Base-by-base conservation (phyloP, 2,797 vertebrate species). In the Novumbra hubbsi region DNA sequence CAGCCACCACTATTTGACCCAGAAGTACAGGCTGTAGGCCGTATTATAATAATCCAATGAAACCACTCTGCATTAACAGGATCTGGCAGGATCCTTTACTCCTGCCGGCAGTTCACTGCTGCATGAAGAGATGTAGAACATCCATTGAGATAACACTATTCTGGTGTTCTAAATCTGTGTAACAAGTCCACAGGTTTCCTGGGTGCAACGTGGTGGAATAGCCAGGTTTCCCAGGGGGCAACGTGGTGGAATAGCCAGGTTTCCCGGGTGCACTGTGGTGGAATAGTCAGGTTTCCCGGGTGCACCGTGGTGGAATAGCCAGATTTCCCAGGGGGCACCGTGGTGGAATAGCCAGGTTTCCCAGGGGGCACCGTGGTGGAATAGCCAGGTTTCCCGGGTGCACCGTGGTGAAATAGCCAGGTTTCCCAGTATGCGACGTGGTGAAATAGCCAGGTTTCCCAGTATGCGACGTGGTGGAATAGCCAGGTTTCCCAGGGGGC, bases 81-180 rank as follows among this genome's bases (percentile, higher is more conserved):
- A 76, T 77, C 68, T 73, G n/a, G 85, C 76, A n/a, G 60, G 73
- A 78, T 84, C 85, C n/a, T 74, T 78, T 83, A 73, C 76, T 83
- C 78, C 55, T 73, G 77, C 73, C 76, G 68, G 55, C 68, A 72
- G 72, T 73, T 82, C 75, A 76, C 41, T 74, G 72, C 24, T 82
- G 76, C 81, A 76, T 67, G 72, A 34, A 30, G 68, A 76, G 73
- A 80, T 77, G 72, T 72, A 68, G 28, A 71, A 68, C 71, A 76
- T 66, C 70, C 50, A 63, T 68, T 24, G 21, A 27, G 55, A 60
- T 60, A 12, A 0, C 24, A 60, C 55, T 57, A 57, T 45, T 45
- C 41, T 45, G 41, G 41, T 45, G 55, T 60, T 60, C 0, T 27
- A 24, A 21, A 11, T 60, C 11, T 60, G 55, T 60, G 55, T 60